Evolutionary conservation across 2,888 invertebrate genomes (phyloP), one percentile per base, ranked within the genome.

Genomic region (Cephus nigrinus): DNA sequence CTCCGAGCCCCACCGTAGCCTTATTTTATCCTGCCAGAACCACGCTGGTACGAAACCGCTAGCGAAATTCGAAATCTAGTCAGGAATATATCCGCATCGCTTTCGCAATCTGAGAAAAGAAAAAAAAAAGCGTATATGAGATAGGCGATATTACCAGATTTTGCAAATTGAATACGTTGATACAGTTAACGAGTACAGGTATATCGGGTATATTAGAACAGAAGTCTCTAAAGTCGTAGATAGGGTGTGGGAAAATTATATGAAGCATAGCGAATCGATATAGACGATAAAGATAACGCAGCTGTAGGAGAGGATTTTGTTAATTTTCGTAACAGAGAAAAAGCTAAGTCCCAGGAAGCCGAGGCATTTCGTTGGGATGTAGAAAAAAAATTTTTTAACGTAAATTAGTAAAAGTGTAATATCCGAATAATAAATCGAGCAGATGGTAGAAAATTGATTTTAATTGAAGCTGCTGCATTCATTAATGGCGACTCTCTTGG

Each of bases 391-490:
- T 5, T 15, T 23, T 0, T 23, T 1, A 55, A 55, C 1, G 9
- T 23, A 55, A 55, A 55, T 55, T 23, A 55, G 23, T 9, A 23
- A 55, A 55, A 55, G 23, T 9, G 9, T 55, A 55, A 55, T 55
- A 55, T 23, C 23, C 55, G 23, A 55, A 55, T 55, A 23, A 55
- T 55, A 55, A 55, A 55, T 55, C 11, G 55, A 23, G 55, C 23
- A 23, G 9, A 15, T 34, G 69, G 74, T 77, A 73, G 76, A 84
- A 84, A 84, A 86, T 87, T 83, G 87, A 86, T 86, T 88, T 88
- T 86, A 87, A 87, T 86, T 76, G 78, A 81, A 84, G 81, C 78
- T 79, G 81, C 82, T 74, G 75, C 84, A 85, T 86, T 87, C 86
- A 84, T 83, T 78, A 82, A 83, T 85, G 84, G 80, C 23, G 23